A percentile compares a stretch with the other conserved stretches of the same genome.
Conservation (phyloP, 2,888 invertebrate species). For the Camptogramma bilineatum region DNA sequence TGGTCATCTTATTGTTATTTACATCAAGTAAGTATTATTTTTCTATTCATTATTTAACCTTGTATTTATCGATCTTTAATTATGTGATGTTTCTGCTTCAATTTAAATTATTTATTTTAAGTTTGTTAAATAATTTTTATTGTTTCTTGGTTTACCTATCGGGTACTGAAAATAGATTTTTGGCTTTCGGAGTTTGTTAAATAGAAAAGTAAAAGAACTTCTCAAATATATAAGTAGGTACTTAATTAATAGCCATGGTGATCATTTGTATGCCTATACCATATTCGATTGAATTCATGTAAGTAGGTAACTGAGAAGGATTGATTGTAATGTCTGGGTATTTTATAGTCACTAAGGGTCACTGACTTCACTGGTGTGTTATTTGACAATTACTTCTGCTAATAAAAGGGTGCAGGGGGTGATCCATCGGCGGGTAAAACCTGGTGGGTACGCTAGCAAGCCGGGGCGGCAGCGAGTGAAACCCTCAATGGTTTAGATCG, state of each 20-base stretch:
- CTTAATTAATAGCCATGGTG: background rate
- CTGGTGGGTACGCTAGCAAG: too few species aligned
- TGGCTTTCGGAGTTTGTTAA: background rate
- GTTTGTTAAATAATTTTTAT: slow-evolving; percentile 4
- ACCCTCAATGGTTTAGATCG: too few species aligned
- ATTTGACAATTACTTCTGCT: background rate
- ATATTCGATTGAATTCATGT: too few species aligned
- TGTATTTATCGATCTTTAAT: slow-evolving; percentile 15
- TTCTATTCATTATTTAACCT: background rate
- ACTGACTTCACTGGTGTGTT: background rate
- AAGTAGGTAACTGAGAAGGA: background rate
- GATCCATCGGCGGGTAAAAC: too few species aligned
- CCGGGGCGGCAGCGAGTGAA: too few species aligned
- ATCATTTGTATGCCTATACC: background rate
- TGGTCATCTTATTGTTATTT: background rate
- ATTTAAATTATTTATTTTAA: slow-evolving; percentile 1
- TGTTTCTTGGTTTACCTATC: slow-evolving; percentile 11
- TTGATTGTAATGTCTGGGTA: background rate
- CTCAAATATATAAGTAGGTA: background rate
- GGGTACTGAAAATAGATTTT: slow-evolving; percentile 2
- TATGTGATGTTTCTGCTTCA: slow-evolving; percentile 18
- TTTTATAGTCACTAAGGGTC: background rate
- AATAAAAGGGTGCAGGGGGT: background rate
- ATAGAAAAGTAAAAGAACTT: background rate
- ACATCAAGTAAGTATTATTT: background rate